Evolutionary conservation across 1,140 invertebrate species (phyloP).

Genomic region (Bradynema listronoti): DNA sequence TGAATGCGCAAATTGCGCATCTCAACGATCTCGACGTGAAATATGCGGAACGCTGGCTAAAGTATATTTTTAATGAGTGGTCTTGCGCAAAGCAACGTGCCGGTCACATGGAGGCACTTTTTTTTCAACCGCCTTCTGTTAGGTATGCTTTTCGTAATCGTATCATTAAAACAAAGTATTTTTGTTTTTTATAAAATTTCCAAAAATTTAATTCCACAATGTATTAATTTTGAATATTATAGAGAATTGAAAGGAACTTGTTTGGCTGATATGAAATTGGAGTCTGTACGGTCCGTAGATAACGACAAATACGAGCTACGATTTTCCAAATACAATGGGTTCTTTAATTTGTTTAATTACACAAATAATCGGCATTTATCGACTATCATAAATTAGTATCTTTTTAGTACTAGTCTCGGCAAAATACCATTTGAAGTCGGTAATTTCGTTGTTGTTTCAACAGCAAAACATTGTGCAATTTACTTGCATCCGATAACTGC

Average conservation of each 20-base stretch:
- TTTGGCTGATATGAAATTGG: constrained; percentile 21
- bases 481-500: no score
- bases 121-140: constrained; percentile 11
- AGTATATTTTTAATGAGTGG: constrained; percentile 11
- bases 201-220: no score
- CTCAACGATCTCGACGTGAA: constrained; percentile 9
- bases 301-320: no score
- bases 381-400: no score
- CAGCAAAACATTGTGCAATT: not conserved
- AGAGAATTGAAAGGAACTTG: constrained; percentile 16
- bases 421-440: constrained; percentile 6
- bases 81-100: constrained; percentile 3
- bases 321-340: no score
- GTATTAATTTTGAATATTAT: no score
- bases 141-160: constrained; percentile 9
- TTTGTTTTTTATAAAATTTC: constrained; percentile 16
- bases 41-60: constrained; percentile 9
- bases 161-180: not conserved
- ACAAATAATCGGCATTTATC: no score
- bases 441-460: not conserved
- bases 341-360: no score
- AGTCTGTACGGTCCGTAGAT: not conserved
- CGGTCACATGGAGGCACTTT: not conserved
- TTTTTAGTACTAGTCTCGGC: no score
- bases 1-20: constrained; percentile 11